Evolutionary conservation across 2,797 vertebrate species (phyloP).

Genomic region (Tauraco hartlaubi): DNA sequence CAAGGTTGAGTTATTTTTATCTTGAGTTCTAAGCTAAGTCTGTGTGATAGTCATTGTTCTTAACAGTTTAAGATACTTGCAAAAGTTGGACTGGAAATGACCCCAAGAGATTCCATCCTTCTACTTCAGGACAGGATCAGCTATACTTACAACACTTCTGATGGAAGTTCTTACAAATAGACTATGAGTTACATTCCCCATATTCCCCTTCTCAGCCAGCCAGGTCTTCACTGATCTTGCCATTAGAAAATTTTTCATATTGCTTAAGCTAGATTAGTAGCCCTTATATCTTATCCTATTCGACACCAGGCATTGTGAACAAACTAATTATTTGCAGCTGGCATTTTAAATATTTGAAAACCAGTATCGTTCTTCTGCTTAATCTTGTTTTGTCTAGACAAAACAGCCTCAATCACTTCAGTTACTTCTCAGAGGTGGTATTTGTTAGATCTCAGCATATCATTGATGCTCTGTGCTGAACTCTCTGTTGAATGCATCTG

Average conservation of each 20-base stretch:
- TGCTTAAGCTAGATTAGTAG: neutral
- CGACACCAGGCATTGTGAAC: rapidly evolving
- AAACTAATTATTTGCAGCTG: neutral
- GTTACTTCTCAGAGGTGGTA: neutral
- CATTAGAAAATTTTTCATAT: neutral
- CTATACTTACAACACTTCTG: neutral
- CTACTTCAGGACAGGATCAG: neutral
- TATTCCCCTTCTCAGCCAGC: neutral
- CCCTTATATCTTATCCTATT: neutral
- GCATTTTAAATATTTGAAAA: neutral
- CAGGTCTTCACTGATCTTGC: neutral
- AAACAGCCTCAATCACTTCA: neutral
- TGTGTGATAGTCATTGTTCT: neutral
- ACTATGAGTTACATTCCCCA: neutral
- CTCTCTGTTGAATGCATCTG: neutral
- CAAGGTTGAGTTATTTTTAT: neutral
- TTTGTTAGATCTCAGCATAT: neutral
- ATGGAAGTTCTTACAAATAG: neutral
- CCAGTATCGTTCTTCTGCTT: neutral
- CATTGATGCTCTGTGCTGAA: neutral
- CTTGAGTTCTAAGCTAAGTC: neutral
- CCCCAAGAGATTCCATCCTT: neutral
- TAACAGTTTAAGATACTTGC: neutral
- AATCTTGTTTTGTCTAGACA: neutral
- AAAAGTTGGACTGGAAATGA: neutral